Conservation (phyloP, 2,113 vertebrate genomes). For the Athene cunicularia region DNA sequence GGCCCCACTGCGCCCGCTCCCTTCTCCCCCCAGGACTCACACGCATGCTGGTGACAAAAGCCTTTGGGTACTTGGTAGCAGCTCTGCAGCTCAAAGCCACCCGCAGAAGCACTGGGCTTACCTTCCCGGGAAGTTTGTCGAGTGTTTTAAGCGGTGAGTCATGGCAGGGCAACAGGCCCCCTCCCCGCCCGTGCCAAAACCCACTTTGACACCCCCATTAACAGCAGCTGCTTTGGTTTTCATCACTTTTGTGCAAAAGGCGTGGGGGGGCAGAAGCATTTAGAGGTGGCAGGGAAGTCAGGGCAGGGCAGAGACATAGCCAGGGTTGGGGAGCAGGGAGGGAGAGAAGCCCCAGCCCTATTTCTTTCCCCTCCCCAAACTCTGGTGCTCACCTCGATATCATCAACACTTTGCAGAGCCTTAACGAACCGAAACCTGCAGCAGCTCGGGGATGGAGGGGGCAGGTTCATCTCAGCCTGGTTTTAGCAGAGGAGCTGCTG, state of each 20-base stretch:
- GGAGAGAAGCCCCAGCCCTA: not conserved
- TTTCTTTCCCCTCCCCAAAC: not conserved
- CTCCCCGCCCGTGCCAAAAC: not conserved
- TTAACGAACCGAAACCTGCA: fast-evolving
- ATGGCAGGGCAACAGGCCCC: fast-evolving
- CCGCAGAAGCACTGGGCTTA: fast-evolving
- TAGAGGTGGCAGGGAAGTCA: not conserved
- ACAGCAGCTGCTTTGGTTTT: fast-evolving
- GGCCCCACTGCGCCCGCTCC: fast-evolving
- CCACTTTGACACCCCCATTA: not conserved
- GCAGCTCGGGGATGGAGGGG: not conserved
- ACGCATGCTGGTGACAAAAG: not conserved
- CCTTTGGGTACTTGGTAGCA: not conserved
- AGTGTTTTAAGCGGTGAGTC: not conserved
- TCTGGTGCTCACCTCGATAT: not conserved
- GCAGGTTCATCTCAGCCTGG: not conserved
- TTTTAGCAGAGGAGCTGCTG: too few species aligned
- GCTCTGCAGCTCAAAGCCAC: not conserved
- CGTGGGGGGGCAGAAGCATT: too few species aligned
- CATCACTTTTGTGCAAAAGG: fast-evolving
- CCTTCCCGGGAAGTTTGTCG: not conserved
- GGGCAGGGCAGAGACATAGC: not conserved
- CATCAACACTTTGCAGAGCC: fast-evolving
- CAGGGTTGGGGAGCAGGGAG: not conserved
- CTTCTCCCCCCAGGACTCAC: not conserved